Conservation (phyloP, 2,888 invertebrate species). For the Apeira syringaria region DNA sequence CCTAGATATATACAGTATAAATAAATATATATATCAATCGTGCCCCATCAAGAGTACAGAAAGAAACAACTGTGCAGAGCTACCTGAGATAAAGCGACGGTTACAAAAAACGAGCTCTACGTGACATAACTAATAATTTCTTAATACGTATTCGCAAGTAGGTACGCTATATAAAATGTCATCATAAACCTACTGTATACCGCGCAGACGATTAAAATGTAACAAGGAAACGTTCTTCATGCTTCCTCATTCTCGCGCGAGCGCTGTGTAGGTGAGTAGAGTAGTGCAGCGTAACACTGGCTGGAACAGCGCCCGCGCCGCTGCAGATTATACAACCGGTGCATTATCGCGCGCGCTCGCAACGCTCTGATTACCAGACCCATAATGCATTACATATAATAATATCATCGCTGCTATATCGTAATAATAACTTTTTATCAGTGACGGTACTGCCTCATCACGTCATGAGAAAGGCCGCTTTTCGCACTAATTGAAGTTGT, state of each 20-base stretch:
- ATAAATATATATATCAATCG: no score
- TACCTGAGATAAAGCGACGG: no score
- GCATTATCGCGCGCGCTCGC: slow-evolving; percentile 48
- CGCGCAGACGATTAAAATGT: slow-evolving; percentile 63
- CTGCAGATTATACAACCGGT: slow-evolving; percentile 57
- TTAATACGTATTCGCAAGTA: slow-evolving; percentile 4
- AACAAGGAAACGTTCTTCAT: slow-evolving; percentile 65
- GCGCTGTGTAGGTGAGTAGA: slow-evolving; percentile 61
- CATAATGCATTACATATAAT: slow-evolving; percentile 44
- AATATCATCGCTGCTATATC: slow-evolving; percentile 17
- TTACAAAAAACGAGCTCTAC: no score
- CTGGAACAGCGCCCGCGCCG: slow-evolving; percentile 43
- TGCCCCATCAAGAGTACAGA: no score
- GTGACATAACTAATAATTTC: slow-evolving; percentile 5
- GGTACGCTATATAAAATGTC: slow-evolving; percentile 19
- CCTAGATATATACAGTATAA: no score
- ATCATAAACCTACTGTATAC: slow-evolving; percentile 29
- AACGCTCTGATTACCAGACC: slow-evolving; percentile 68
- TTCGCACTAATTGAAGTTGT: no score
- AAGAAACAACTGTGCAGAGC: no score
- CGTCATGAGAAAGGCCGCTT: no score
- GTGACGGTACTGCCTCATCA: no score
- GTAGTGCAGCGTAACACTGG: slow-evolving; percentile 54
- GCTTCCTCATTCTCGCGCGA: slow-evolving; percentile 72
- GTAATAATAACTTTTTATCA: no score